A percentile compares a stretch with the other conserved stretches of the same genome.
These are phyloP conservation scores for Mustelus asterias DNA, from an alignment of 2,113 vertebrate genomes.

Conservation along the genomic window DNA sequence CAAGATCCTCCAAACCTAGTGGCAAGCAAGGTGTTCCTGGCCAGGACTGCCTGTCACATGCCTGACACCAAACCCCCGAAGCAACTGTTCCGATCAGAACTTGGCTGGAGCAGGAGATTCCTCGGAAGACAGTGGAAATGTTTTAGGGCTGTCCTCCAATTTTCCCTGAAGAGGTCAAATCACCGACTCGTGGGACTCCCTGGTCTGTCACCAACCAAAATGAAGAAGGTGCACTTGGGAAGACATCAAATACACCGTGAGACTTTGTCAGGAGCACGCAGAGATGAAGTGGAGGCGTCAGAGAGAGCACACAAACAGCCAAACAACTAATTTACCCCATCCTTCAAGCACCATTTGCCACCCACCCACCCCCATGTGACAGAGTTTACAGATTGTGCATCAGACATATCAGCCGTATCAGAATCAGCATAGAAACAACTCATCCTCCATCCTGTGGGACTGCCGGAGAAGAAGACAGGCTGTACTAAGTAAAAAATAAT, in stretches of 20 bases:
- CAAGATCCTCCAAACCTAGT: no score
- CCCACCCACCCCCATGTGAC: background rate
- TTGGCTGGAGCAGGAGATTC: background rate
- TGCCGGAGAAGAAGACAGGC: background rate
- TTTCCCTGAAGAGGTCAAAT: background rate
- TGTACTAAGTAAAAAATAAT: background rate
- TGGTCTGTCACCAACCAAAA: background rate
- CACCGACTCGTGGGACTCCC: background rate
- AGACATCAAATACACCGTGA: background rate
- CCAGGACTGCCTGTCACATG: background rate
- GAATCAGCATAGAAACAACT: background rate
- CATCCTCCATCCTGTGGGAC: background rate
- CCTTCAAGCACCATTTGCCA: background rate
- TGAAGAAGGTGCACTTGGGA: background rate
- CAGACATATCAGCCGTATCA: background rate
- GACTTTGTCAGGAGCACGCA: background rate
- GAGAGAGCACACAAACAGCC: background rate
- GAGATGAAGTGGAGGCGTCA: background rate
- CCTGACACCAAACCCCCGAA: background rate
- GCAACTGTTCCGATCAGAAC: background rate
- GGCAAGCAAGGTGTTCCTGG: no score
- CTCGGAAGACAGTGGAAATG: background rate
- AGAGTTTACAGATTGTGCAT: background rate
- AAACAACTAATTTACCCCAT: background rate
- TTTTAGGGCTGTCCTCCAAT: background rate